A percentile compares a stretch with the other conserved stretches of the same genome.
These are phyloP conservation scores for Phenganax stokvisi DNA, from an alignment of 92 coral and sea anemone genomes.

Conservation along the genomic window DNA sequence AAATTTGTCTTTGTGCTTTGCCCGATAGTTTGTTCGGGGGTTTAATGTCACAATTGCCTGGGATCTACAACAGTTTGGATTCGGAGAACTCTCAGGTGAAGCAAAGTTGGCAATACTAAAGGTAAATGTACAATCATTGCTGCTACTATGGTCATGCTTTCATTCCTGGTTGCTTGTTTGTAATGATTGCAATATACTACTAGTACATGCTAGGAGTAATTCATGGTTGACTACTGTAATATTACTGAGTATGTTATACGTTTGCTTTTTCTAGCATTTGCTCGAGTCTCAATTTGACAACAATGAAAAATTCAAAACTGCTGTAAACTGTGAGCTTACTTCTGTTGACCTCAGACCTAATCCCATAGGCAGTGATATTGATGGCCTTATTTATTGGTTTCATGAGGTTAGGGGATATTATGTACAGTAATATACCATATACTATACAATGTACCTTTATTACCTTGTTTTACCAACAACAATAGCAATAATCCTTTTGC, in stretches of 20 bases:
- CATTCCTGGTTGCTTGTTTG: not conserved
- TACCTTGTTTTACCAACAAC: not conserved
- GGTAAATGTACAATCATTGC: constrained; percentile 41
- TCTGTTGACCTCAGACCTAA: constrained; percentile 73
- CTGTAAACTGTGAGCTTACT: constrained; percentile 71
- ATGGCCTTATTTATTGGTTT: constrained; percentile 92
- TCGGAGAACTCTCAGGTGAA: constrained; percentile 64
- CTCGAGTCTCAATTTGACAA: constrained; percentile 91
- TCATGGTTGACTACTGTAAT: not conserved
- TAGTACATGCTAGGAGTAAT: not conserved
- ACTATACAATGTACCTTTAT: not conserved
- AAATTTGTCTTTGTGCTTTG: too few species aligned
- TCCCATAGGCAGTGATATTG: constrained; percentile 89
- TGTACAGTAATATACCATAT: not conserved
- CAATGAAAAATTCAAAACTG: constrained; percentile 74
- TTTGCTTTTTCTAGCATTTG: constrained; percentile 27
- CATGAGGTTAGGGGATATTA: constrained; percentile 60
- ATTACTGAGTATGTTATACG: not conserved
- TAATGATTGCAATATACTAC: not conserved
- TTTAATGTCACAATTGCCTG: constrained; percentile 66
- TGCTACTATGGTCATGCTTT: not conserved
- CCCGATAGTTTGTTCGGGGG: constrained; percentile 70
- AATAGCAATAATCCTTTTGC: not conserved
- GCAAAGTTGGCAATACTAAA: constrained; percentile 81
- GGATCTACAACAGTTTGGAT: constrained; percentile 96